phyloP scores from a whole-genome alignment of 2,113 vertebrate genomes.

The Nibea coibor region DNA sequence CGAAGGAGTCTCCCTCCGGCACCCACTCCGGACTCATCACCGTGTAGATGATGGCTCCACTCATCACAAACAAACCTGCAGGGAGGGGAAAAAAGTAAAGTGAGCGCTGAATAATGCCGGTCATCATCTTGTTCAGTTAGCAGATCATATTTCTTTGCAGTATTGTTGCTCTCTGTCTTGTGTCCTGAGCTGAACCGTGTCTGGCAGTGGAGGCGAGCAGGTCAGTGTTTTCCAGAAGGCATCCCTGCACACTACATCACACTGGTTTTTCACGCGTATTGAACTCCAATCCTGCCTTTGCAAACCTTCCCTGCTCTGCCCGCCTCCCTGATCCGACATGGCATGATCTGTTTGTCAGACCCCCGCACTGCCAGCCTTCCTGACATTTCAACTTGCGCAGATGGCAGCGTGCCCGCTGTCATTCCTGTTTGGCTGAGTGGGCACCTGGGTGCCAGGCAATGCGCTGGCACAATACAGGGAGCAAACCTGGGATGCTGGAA shows the following conservation, averaged over 20 bases:
- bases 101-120: neutral
- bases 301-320: slow-evolving; percentile 27
- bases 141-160: slow-evolving; percentile 35
- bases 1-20: slow-evolving; percentile 59
- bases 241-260: slow-evolving; percentile 26
- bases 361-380: slow-evolving; percentile 56
- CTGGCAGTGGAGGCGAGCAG: neutral
- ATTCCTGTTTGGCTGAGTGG: slow-evolving; percentile 75
- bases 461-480: slow-evolving; percentile 54
- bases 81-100: neutral
- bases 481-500: slow-evolving; percentile 61
- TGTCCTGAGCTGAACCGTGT: slow-evolving; percentile 51
- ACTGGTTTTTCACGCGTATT: slow-evolving; percentile 17
- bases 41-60: slow-evolving; percentile 94
- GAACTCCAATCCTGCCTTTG: slow-evolving; percentile 12
- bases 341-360: slow-evolving; percentile 52
- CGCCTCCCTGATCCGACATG: slow-evolving; percentile 44
- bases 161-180: neutral
- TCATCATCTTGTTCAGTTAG: neutral
- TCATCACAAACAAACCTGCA: slow-evolving; percentile 97
- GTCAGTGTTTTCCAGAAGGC: slow-evolving; percentile 43
- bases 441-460: slow-evolving; percentile 69
- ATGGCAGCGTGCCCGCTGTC: slow-evolving; percentile 52
- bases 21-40: slow-evolving; percentile 91
- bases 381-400: slow-evolving; percentile 78